A percentile compares a stretch with the other conserved stretches of the same genome.
These are phyloP conservation scores for Choristoneura rosaceana DNA, from an alignment of 2,888 invertebrate genomes.

Conservation along the genomic window DNA sequence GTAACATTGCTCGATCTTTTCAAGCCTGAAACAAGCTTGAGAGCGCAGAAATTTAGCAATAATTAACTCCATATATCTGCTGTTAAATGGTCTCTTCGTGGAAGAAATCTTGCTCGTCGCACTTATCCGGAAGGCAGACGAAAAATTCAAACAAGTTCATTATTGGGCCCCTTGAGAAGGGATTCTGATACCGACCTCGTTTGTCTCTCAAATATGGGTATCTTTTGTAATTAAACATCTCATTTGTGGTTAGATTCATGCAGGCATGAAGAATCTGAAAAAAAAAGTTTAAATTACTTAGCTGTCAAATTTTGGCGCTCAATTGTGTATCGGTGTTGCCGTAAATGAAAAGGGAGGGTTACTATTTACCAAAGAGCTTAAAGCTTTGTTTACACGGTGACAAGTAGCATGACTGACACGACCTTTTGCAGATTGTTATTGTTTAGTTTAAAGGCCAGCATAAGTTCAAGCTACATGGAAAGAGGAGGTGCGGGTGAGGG, in stretches of 20 bases:
- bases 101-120: conserved; percentile 90
- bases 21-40: conserved; percentile 1
- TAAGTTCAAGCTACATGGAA: no score
- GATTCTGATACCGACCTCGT: conserved; percentile 95
- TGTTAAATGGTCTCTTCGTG: conserved; percentile 87
- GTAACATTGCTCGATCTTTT: not conserved
- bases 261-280: conserved; percentile 94
- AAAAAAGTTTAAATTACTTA: conserved; percentile 43
- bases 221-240: conserved; percentile 97
- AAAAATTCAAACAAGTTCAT: conserved; percentile 96
- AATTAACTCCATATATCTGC: conserved; percentile 20
- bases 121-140: conserved; percentile 92
- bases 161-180: conserved; percentile 95
- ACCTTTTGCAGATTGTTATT: no score
- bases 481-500: no score
- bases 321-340: not conserved
- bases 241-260: conserved; percentile 97
- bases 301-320: not conserved
- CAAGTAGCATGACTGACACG: no score
- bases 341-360: not conserved
- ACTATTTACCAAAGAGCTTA: no score
- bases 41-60: not conserved
- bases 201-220: conserved; percentile 96
- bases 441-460: no score
- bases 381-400: no score